Evolutionary conservation across 2,797 vertebrate genomes (phyloP), one percentile per base, ranked within the genome.

Genomic region (Vultur gryphus): DNA sequence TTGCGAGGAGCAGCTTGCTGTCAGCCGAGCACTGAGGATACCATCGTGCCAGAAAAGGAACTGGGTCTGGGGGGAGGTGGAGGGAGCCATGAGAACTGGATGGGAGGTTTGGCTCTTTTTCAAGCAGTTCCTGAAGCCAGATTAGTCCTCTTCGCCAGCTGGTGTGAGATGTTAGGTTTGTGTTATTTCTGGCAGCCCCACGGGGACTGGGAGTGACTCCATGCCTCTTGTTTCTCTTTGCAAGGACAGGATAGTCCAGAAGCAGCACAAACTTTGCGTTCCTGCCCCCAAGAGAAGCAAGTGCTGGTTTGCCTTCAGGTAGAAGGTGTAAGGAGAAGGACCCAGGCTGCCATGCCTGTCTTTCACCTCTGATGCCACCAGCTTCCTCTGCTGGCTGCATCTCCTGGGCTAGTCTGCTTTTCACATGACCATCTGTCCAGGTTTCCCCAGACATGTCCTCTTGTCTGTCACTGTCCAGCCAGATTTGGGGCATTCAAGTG

Each of bases 121-220:
- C 92, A 95, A 72, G 76, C 46, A 72, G 54, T 95, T 92, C 72
- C 73, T 94, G 89, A 94, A 93, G 80, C 89, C 14, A 79, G 89
- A 94, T 93, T 90, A 96, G 86, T 94, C 90, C 54, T 95, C 65
- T 88, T 96, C 8, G 9, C 86, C 94, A 95, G 90, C 95, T 96
- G 95, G 93, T 96, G 92, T 51, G 86, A 94, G 86, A 95, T 46
- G 43, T 91, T 94, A 95, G 65, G 69, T 96, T 96, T 95, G 73
- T 95, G 90, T 96, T 96, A 97, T 96, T 96, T 97, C 84, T 97
- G 95, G 96, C 90, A 96, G 69, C 62, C 91, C 93, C 85, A 46
- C 1, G 0, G 89, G 94, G 86, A 87, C 87, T 94, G 93, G 89
- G 84, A 96, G 87, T 92, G 89, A 87, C 91, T 93, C 87, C 78